Percentiles rank a stretch among this genome's conserved stretches.
phyloP scores from a whole-genome alignment of 2,888 invertebrate species.

The Agonopterix subpropinquella region DNA sequence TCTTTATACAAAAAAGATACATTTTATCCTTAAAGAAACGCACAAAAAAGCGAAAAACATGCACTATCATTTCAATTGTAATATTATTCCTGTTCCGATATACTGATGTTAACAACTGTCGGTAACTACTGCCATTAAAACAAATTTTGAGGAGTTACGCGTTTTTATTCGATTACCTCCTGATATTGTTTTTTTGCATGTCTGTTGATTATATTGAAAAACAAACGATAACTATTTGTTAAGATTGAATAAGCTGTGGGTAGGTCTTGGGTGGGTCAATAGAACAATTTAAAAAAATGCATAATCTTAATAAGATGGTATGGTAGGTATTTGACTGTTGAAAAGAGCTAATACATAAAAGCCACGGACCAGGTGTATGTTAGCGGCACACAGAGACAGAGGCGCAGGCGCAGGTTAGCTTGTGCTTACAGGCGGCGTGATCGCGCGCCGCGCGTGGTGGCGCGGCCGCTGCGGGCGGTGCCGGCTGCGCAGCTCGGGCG shows the following conservation, averaged over 20 bases:
- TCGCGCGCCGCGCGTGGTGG: conserved; percentile 70
- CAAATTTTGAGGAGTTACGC: no score
- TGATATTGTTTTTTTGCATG: no score
- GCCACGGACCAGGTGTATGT: conserved; percentile 64
- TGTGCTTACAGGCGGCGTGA: conserved; percentile 75
- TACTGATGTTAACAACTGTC: conserved; percentile 18
- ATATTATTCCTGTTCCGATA: conserved; percentile 9
- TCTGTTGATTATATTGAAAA: no score
- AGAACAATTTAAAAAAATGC: no score
- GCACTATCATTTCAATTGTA: conserved; percentile 47
- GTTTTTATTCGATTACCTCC: no score
- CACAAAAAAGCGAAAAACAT: conserved; percentile 51
- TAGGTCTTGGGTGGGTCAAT: no score
- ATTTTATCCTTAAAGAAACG: conserved; percentile 50
- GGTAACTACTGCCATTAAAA: conserved; percentile 13
- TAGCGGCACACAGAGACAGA: conserved; percentile 69
- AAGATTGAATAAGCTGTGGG: no score
- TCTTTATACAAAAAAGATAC: conserved; percentile 47
- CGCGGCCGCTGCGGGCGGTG: conserved; percentile 57
- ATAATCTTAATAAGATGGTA: no score
- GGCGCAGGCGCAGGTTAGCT: conserved; percentile 57
- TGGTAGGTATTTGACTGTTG: no score
- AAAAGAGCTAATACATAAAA: background rate
- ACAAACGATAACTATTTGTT: no score
- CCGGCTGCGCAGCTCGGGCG: conserved; percentile 63